phyloP scores from a whole-genome alignment of 2,888 invertebrate genomes.

The Metopia argyrocephala region DNA sequence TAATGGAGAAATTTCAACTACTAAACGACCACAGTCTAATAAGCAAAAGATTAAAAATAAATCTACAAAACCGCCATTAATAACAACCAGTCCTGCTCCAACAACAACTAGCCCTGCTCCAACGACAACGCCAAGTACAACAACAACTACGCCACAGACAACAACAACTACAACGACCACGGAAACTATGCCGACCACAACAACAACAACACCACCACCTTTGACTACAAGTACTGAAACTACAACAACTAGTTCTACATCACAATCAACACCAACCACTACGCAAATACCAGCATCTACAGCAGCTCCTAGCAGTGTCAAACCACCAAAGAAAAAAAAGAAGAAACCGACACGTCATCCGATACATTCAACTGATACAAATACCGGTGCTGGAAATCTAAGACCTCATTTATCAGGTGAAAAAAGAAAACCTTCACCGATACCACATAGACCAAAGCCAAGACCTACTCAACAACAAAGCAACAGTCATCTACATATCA shows the following conservation, averaged over 20 bases:
- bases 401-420: conserved; percentile 55
- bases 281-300: conserved; percentile 58
- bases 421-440: conserved; percentile 60
- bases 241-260: conserved; percentile 42
- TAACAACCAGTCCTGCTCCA: conserved; percentile 38
- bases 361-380: conserved; percentile 34
- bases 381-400: neutral
- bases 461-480: conserved; percentile 28
- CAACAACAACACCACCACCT: conserved; percentile 48
- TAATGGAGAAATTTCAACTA: conserved; percentile 51
- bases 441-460: conserved; percentile 45
- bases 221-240: conserved; percentile 54
- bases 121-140: conserved; percentile 56
- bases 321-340: conserved; percentile 71
- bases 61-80: conserved; percentile 57
- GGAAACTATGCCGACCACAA: conserved; percentile 35
- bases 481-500: conserved; percentile 14
- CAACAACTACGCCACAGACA: conserved; percentile 25
- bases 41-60: conserved; percentile 75
- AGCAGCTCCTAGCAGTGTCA: conserved; percentile 65
- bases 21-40: conserved; percentile 62
- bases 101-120: conserved; percentile 43
- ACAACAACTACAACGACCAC: conserved; percentile 48
- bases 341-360: conserved; percentile 74
- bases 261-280: conserved; percentile 47